Evolutionary conservation across 2,113 vertebrate species (phyloP).

Genomic region (Crotalus horridus): DNA sequence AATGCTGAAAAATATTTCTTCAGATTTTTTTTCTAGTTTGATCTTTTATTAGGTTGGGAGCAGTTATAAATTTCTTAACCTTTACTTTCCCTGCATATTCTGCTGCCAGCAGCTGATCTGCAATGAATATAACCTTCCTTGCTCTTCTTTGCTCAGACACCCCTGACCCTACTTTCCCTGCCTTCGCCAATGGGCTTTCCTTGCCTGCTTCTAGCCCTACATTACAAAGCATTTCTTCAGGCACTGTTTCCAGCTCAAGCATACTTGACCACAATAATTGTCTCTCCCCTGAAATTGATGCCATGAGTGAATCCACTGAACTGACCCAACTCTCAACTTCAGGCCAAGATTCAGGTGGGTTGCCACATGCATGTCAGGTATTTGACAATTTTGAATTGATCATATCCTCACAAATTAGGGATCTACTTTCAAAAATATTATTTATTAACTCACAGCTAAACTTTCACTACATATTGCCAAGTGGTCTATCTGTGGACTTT

Average conservation of each 20-base stretch:
- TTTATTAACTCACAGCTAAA: neutral
- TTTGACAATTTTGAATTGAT: neutral
- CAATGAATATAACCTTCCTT: conserved; percentile 10
- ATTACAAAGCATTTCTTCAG: conserved; percentile 8
- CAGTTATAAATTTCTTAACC: neutral
- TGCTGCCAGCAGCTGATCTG: neutral
- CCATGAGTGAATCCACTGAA: neutral
- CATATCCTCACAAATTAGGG: neutral
- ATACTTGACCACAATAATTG: conserved; percentile 14
- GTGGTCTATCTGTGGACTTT: neutral
- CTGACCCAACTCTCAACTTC: neutral
- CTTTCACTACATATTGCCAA: neutral
- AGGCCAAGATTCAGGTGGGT: conserved; percentile 19
- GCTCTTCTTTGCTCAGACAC: conserved; percentile 28
- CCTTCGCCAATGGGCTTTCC: neutral
- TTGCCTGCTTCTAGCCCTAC: conserved; percentile 13
- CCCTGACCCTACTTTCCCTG: conserved; percentile 9
- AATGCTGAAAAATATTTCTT: neutral
- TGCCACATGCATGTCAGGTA: neutral
- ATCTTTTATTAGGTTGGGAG: neutral
- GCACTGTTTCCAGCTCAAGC: conserved; percentile 19
- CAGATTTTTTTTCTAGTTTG: neutral
- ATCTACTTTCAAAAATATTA: neutral
- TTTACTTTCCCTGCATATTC: neutral
- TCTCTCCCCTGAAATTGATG: conserved; percentile 12